Percentiles rank a stretch among this genome's conserved stretches.
These are phyloP conservation scores for Cryptocephalus primarius DNA, from an alignment of 2,888 invertebrate genomes.

Conservation along the genomic window DNA sequence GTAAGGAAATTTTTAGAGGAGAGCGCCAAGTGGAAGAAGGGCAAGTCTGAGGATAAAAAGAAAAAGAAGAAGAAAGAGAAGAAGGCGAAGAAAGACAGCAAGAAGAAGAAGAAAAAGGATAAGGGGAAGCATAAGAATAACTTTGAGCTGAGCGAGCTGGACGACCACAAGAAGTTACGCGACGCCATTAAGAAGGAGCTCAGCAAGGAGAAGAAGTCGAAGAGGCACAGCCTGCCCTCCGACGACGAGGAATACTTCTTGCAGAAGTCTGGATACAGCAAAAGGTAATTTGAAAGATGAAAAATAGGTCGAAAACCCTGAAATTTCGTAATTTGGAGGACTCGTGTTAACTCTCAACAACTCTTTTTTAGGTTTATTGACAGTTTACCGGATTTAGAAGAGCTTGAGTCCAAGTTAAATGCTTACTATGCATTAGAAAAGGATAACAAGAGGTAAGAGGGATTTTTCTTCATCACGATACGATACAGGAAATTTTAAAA, in stretches of 20 bases:
- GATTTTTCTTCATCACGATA: not conserved
- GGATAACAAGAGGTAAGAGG: conserved; percentile 44
- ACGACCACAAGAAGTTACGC: conserved; percentile 52
- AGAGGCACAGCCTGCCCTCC: conserved; percentile 29
- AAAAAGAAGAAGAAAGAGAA: conserved; percentile 44
- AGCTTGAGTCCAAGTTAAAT: conserved; percentile 63
- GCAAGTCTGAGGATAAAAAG: conserved; percentile 57
- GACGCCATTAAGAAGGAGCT: conserved; percentile 54
- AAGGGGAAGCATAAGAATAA: conserved; percentile 51
- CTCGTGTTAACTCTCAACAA: conserved; percentile 4
- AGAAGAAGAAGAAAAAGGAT: conserved; percentile 64
- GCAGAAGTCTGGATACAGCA: conserved; percentile 36
- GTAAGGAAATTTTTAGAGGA: conserved; percentile 79
- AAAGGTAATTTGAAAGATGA: conserved; percentile 25
- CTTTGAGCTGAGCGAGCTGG: conserved; percentile 53
- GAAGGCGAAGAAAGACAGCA: conserved; percentile 59
- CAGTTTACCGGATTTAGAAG: conserved; percentile 62
- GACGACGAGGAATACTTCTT: conserved; percentile 41
- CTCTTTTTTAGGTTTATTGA: conserved; percentile 45
- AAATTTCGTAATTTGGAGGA: not conserved
- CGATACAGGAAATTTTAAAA: no score
- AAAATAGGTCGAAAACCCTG: not conserved
- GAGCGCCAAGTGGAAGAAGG: conserved; percentile 67
- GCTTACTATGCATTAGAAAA: conserved; percentile 73
- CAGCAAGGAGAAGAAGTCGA: conserved; percentile 33